phyloP scores from a whole-genome alignment of 2,888 invertebrate genomes.

The Torymus auratus region DNA sequence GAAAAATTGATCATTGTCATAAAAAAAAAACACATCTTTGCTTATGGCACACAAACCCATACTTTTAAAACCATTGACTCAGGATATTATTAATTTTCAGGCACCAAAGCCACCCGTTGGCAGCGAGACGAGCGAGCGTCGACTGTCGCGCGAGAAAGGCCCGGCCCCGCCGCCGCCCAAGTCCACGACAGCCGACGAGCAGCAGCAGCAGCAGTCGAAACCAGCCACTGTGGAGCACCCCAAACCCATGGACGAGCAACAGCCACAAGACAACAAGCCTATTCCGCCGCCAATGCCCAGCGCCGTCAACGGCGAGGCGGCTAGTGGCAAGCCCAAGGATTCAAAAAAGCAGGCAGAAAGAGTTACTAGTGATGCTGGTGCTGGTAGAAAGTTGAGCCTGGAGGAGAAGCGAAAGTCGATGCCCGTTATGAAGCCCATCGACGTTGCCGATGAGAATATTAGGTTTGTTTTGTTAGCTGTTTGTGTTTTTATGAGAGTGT shows the following conservation, averaged over 20 bases:
- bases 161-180: conserved; percentile 86
- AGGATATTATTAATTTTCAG: conserved; percentile 71
- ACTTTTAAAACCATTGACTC: too few species aligned
- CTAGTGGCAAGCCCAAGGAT: too few species aligned
- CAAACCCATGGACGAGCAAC: too few species aligned
- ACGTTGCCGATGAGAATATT: conserved; percentile 62
- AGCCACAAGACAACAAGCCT: too few species aligned
- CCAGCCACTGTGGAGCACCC: conserved; percentile 61
- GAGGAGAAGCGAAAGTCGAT: conserved; percentile 74
- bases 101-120: conserved; percentile 81
- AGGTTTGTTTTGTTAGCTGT: too few species aligned
- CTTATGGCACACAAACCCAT: too few species aligned
- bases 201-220: conserved; percentile 64
- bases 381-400: conserved; percentile 62
- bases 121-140: conserved; percentile 77
- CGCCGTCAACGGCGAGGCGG: too few species aligned
- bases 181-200: conserved; percentile 66
- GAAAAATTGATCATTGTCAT: too few species aligned
- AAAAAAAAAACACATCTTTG: too few species aligned
- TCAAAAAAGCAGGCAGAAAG: conserved; percentile 57
- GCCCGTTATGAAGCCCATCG: conserved; percentile 67
- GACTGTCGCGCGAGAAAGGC: conserved; percentile 84
- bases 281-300: too few species aligned
- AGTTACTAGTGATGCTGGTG: conserved; percentile 62
- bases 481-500: conserved; percentile 64